phyloP scores from a whole-genome alignment of 2,797 vertebrate species.

The Molossus molossus region DNA sequence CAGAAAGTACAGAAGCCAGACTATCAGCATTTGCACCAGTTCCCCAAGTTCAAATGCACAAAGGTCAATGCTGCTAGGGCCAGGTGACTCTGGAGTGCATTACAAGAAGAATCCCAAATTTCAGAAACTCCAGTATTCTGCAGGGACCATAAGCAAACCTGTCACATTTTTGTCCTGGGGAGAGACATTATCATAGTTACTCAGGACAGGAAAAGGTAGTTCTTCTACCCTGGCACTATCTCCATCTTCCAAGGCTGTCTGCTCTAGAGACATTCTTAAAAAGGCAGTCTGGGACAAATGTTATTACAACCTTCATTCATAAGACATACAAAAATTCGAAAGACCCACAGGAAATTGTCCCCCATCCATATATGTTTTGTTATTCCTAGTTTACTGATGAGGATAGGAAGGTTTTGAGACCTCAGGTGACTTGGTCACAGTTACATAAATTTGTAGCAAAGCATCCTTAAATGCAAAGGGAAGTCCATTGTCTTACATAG shows the following conservation, averaged over 20 bases:
- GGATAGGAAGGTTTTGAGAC: background rate
- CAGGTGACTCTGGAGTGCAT: background rate
- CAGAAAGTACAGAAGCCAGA: background rate
- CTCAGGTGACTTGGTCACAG: background rate
- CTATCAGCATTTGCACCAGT: background rate
- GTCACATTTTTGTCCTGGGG: background rate
- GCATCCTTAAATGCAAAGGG: background rate
- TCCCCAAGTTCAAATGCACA: background rate
- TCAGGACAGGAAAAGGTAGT: background rate
- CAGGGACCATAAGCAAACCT: background rate
- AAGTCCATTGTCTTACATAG: background rate
- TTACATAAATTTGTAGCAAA: background rate
- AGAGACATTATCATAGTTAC: background rate
- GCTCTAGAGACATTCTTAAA: background rate
- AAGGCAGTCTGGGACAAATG: background rate
- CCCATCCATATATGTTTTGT: background rate
- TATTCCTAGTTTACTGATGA: background rate
- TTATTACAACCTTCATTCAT: background rate
- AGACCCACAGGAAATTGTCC: background rate
- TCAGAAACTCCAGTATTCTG: background rate
- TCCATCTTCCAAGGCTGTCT: background rate
- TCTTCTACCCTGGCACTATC: background rate
- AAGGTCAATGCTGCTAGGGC: background rate
- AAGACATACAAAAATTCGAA: background rate
- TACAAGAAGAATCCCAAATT: background rate